Conservation (phyloP, 1,140 invertebrate species). For the Orius insidiosus region DNA sequence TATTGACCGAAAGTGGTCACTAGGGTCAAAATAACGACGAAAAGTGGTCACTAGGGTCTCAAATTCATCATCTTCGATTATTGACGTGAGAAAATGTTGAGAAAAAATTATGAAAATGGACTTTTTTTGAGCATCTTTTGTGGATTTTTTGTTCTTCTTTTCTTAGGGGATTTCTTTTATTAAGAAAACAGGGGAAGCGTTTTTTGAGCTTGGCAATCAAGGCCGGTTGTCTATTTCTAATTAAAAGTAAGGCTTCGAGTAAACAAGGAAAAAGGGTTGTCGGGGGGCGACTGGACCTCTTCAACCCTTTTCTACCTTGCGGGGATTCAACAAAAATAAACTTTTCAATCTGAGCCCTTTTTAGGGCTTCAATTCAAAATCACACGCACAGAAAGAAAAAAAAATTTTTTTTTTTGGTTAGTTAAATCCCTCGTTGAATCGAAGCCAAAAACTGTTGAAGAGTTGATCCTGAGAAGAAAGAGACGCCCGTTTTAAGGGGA, state of each 20-base stretch:
- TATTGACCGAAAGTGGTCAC: too few species aligned
- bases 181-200: too few species aligned
- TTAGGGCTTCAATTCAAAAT: background rate
- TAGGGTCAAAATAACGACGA: too few species aligned
- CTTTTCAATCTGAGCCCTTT: background rate
- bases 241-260: slow-evolving; percentile 12
- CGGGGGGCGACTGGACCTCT: background rate
- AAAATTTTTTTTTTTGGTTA: background rate
- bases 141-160: too few species aligned
- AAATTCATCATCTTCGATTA: too few species aligned
- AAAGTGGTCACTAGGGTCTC: too few species aligned
- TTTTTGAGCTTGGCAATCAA: too few species aligned
- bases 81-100: too few species aligned
- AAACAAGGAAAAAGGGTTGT: slow-evolving; percentile 7
- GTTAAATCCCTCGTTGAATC: background rate
- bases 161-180: too few species aligned
- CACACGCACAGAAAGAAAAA: background rate
- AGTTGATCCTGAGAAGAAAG: background rate
- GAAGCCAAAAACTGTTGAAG: background rate
- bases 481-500: background rate
- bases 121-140: too few species aligned
- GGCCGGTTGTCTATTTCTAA: background rate
- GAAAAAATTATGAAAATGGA: too few species aligned
- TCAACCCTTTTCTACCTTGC: background rate
- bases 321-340: slow-evolving; percentile 7